Evolutionary conservation across 2,888 invertebrate species (phyloP).

Genomic region (Coleophora flavipennella): DNA sequence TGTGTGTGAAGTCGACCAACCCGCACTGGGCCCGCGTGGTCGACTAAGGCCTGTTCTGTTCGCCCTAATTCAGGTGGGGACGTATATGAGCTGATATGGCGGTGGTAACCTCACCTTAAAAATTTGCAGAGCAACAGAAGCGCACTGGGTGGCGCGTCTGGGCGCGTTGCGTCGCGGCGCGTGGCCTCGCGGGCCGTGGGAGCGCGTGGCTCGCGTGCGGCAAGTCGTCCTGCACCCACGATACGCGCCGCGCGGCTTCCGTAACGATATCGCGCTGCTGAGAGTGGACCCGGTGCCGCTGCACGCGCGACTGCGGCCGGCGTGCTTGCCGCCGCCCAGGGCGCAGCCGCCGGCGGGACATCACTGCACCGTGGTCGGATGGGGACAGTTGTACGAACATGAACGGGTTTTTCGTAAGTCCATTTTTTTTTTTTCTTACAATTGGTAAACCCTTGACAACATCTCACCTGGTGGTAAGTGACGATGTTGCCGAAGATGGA

Average conservation of each 20-base stretch:
- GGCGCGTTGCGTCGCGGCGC: constrained; percentile 82
- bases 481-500: no score
- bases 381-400: constrained; percentile 86
- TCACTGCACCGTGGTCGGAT: constrained; percentile 84
- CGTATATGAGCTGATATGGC: no score
- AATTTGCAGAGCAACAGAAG: constrained; percentile 76
- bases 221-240: constrained; percentile 79
- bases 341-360: constrained; percentile 75
- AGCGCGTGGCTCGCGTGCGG: constrained; percentile 77
- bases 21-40: no score
- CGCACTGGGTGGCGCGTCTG: constrained; percentile 86
- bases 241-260: constrained; percentile 82
- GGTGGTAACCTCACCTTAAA: no score
- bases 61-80: no score
- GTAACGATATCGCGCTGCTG: constrained; percentile 84
- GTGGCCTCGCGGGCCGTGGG: constrained; percentile 82
- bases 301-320: constrained; percentile 58
- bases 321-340: constrained; percentile 72
- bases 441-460: no score
- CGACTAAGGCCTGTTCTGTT: no score
- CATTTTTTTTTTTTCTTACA: not conserved
- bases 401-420: constrained; percentile 85
- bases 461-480: no score
- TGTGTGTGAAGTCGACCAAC: no score
- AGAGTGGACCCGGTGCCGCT: constrained; percentile 74